A percentile compares a stretch with the other conserved stretches of the same genome.
phyloP scores from a whole-genome alignment of 2,888 invertebrate species.

The Heliothis peltigera region DNA sequence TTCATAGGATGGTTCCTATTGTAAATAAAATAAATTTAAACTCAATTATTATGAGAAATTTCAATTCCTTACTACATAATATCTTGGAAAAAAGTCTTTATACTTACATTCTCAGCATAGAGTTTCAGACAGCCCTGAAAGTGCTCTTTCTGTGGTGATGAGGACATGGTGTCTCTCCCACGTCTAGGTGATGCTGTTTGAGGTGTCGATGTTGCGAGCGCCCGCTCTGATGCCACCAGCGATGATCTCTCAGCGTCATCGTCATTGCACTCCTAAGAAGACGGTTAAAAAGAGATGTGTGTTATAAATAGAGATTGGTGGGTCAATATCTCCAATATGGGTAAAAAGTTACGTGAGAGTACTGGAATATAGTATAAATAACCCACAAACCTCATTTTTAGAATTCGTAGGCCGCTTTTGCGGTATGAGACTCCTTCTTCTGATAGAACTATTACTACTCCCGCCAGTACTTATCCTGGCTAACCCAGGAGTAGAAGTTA shows the following conservation, averaged over 20 bases:
- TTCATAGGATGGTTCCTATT: too few relatives aligned
- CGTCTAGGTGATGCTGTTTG: conserved; percentile 70
- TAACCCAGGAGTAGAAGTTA: conserved; percentile 76
- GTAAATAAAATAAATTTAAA: too few relatives aligned
- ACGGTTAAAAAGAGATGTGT: not conserved
- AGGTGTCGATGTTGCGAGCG: conserved; percentile 81
- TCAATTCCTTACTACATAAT: too few relatives aligned
- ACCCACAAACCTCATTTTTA: conserved; percentile 76
- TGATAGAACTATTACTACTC: conserved; percentile 76
- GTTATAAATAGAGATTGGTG: too few relatives aligned
- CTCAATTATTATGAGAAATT: too few relatives aligned
- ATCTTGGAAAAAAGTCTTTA: not conserved
- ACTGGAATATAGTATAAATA: not conserved
- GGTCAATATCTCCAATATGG: too few relatives aligned
- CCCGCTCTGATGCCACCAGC: conserved; percentile 84
- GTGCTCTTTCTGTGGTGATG: conserved; percentile 91
- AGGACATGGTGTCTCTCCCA: conserved; percentile 78
- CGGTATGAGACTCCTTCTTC: conserved; percentile 80
- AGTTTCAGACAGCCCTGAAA: conserved; percentile 94
- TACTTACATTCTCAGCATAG: conserved; percentile 94
- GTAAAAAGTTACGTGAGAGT: too few relatives aligned
- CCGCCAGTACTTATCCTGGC: conserved; percentile 81
- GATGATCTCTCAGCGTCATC: conserved; percentile 91
- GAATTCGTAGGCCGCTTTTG: conserved; percentile 67
- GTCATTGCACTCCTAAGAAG: conserved; percentile 85